A percentile compares a stretch with the other conserved stretches of the same genome.
These are phyloP conservation scores for Hyperopisus bebe DNA, from an alignment of 2,113 vertebrate species.

Conservation along the genomic window DNA sequence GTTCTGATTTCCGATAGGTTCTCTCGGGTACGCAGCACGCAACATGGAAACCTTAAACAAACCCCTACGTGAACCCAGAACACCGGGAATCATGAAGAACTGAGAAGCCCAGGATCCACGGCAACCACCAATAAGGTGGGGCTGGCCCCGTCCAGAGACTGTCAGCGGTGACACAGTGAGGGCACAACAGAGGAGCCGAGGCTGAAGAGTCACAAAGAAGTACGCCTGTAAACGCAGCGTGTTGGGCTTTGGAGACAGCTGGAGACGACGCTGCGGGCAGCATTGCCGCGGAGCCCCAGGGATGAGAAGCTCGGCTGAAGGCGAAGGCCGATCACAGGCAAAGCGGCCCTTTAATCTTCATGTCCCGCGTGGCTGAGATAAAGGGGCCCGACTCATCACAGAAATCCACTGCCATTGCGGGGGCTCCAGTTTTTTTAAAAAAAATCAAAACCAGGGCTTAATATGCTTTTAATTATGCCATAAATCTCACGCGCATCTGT, in stretches of 20 bases:
- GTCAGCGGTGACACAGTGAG: neutral
- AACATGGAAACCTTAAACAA: neutral
- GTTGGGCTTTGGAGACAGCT: neutral
- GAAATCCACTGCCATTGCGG: neutral
- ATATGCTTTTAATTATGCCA: neutral
- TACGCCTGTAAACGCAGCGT: too few species aligned
- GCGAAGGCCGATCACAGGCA: neutral
- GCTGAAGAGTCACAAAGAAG: neutral
- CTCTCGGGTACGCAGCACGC: neutral
- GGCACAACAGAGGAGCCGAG: neutral
- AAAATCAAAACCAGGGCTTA: neutral
- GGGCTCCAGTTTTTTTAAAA: neutral
- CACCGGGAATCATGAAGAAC: neutral
- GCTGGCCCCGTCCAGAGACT: neutral
- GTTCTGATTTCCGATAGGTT: neutral
- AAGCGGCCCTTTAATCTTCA: neutral
- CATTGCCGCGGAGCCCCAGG: too few species aligned
- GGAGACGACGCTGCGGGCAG: neutral
- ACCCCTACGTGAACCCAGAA: neutral
- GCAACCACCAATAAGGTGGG: neutral
- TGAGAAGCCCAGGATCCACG: neutral
- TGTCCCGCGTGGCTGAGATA: neutral
- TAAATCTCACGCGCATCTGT: neutral
- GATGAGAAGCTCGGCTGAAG: neutral
- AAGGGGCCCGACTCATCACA: neutral